These are phyloP conservation scores for Chironomus tentans DNA, from an alignment of 2,888 invertebrate species.

Conservation along the genomic window DNA sequence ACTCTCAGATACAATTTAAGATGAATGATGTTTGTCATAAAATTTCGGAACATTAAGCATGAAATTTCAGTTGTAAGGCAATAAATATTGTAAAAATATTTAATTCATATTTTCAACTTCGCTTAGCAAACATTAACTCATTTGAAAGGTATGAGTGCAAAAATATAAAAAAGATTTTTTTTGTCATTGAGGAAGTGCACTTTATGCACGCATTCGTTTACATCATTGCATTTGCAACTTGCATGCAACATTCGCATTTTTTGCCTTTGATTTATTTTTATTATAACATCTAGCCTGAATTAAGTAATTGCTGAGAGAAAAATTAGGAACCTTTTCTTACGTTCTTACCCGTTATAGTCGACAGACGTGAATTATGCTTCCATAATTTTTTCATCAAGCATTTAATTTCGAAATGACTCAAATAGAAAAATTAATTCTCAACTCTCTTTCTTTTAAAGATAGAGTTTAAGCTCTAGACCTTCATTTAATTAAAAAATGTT, in stretches of 20 bases:
- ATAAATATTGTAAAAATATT: not conserved
- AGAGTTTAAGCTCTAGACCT: not conserved
- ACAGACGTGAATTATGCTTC: not conserved
- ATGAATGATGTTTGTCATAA: not conserved
- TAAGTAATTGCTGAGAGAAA: too few species aligned
- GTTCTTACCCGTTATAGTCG: not conserved
- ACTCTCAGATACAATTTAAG: not conserved
- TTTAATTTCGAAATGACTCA: not conserved
- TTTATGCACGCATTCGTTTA: not conserved
- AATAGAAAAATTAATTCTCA: not conserved
- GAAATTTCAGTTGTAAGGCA: not conserved
- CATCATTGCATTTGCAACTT: not conserved
- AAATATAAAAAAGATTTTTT: too few species aligned
- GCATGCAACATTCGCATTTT: not conserved
- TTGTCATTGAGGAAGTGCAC: not conserved
- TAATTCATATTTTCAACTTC: not conserved
- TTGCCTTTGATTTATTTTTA: not conserved
- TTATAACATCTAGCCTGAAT: not conserved
- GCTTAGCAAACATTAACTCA: not conserved
- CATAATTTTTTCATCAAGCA: not conserved
- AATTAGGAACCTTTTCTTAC: too few species aligned
- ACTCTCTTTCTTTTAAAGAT: too few species aligned
- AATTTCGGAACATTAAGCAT: not conserved
- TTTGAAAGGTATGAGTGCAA: too few species aligned
- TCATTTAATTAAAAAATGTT: not conserved